phyloP scores from a whole-genome alignment of 1,140 invertebrate genomes.

The Brachionus paranguensis region DNA sequence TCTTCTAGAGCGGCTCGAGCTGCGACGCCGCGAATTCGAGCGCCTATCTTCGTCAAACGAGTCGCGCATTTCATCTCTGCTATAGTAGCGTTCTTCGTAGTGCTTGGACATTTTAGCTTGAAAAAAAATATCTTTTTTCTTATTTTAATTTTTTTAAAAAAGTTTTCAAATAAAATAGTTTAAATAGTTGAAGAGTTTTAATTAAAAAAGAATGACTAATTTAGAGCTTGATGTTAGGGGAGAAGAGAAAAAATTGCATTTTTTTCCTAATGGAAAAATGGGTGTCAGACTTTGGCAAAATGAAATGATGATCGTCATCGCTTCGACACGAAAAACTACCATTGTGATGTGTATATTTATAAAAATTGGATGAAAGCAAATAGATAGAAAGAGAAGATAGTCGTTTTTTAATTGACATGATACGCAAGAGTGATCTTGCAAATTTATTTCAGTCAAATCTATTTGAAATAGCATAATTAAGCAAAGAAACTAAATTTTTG shows the following conservation, averaged over 20 bases:
- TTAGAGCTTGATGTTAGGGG: neutral
- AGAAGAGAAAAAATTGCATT: neutral
- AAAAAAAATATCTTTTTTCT: neutral
- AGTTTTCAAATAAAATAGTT: neutral
- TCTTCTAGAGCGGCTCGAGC: neutral
- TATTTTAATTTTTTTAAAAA: neutral
- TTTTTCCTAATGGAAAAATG: neutral
- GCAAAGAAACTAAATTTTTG: neutral
- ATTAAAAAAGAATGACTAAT: conserved; percentile 7
- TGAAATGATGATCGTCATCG: neutral
- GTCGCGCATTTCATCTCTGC: conserved; percentile 14
- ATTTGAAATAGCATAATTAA: conserved; percentile 7
- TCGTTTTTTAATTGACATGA: conserved; percentile 37
- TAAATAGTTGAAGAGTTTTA: neutral
- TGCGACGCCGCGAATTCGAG: neutral
- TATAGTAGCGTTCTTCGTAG: conserved; percentile 34
- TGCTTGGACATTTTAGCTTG: conserved; percentile 29
- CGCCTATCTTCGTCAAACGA: conserved; percentile 6
- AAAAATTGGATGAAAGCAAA: neutral
- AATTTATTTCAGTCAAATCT: neutral
- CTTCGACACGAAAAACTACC: neutral
- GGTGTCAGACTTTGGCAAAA: neutral
- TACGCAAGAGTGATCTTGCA: conserved; percentile 33
- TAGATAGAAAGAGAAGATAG: neutral
- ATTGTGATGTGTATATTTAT: conserved; percentile 24